Evolutionary conservation across 2,888 invertebrate genomes (phyloP), one percentile per base, ranked within the genome.

Genomic region (Halictus quadricinctus): DNA sequence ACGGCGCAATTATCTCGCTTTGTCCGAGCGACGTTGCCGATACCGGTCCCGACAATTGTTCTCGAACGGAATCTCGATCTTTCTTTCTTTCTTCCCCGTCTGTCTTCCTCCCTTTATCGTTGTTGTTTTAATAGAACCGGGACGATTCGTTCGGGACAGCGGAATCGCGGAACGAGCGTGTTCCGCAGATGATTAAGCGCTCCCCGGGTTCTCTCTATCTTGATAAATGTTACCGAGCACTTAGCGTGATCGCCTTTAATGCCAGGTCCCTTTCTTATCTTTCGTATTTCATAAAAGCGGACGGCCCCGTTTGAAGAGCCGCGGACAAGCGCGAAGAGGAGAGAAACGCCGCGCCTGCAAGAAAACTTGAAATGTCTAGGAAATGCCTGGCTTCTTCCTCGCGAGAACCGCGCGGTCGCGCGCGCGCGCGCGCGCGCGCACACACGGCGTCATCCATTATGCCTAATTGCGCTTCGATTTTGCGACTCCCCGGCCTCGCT

Each of bases 381-480:
- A 69, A 78, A 50, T 3, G 29, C 18, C 58, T n/a, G n/a, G 58
- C 41, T 74, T 43, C 54, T 41, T 25, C 21, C 66, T 15, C 21
- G 18, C 48, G 12, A 54, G 54, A 54, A 21, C 54, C 21, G 0
- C 46, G 46, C 0, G 12, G 29, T 2, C 29, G 29, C 46, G 13
- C 12, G 46, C 12, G 12, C 29, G 29, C 29, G 29, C 29, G 29
- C 29, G 29, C 46, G 13, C 12, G 46, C 12, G 12, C 46, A 13
- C 12, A 13, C 46, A 46, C 46, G 29, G 29, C n/a, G 36, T 58
- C 69, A 75, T 79, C 77, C 77, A 78, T 79, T 75, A 79, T 46
- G 69, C 54, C 58, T 78, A 84, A 84, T 82, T 82, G 73, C 75
- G 60, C 60, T 64, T 72, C 83, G 75, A 83, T 80, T 80, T 76